Evolutionary conservation across 1,140 invertebrate species (phyloP), one percentile per base, ranked within the genome.

Genomic region (Nephila pilipes): DNA sequence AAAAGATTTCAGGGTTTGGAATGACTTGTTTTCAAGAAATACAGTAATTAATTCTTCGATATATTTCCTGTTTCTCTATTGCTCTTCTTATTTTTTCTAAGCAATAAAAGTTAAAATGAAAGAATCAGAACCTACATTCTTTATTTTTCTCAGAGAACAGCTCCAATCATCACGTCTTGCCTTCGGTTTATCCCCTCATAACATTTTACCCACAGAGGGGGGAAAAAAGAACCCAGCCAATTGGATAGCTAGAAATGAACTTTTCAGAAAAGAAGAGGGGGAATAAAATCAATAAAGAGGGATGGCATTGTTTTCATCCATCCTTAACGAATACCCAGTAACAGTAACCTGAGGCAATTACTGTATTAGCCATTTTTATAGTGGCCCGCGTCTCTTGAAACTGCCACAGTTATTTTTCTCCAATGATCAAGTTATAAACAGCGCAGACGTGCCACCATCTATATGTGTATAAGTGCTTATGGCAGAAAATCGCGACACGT

Each of bases 111-210:
- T 65, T 65, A 75, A 75, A 75, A 75, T 32, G 29, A 36, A 75
- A 75, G 29, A 75, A 75, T 75, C 25, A 32, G 69, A 18, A 4
- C 29, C 69, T 32, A 32, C 32, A 10, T 10, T 46, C 46, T 46
- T 46, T 46, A 46, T 46, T 46, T 75, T 75, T 25, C 32, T 75
- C 69, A 4, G 14, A 55, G 81, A 83, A 46, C 81, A n/a, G 38
- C n/a, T 83, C 81, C 81, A 83, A 83, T 83, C 81, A 83, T 83
- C 81, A 83, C 81, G 81, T 83, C 81, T 22, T 83, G 22, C 81
- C 81, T 57, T 57, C 38, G 29, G 38, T 83, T 83, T 55, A 55
- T 57, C 81, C 81, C n/a, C 81, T 83, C 81, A 83, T 83, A 83
- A 83, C 46, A 83, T 83, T 83, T 57, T 22, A 57, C 54, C 81